phyloP scores from a whole-genome alignment of 2,113 vertebrate species.

The Nettapus auritus region DNA sequence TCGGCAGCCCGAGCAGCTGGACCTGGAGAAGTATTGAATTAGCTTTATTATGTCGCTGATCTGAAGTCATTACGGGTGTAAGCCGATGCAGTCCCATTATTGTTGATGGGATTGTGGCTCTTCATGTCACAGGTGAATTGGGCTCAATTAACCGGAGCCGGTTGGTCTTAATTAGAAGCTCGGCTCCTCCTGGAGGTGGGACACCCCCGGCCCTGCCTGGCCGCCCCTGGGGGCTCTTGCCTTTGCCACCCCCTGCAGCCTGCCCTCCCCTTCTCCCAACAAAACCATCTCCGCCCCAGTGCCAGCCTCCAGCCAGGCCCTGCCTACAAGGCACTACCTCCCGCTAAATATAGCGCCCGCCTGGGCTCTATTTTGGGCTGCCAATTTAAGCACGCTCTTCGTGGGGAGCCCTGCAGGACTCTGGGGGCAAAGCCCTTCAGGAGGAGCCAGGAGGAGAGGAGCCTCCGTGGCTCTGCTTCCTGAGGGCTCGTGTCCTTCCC shows the following conservation, averaged over 20 bases:
- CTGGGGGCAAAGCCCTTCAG: neutral
- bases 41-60: slow-evolving; percentile 45
- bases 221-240: rapidly evolving
- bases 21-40: slow-evolving; percentile 55
- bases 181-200: neutral
- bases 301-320: neutral
- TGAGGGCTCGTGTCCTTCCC: neutral
- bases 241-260: neutral
- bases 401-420: neutral
- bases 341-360: neutral
- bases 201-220: rapidly evolving
- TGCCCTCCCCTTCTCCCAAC: neutral
- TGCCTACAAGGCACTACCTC: neutral
- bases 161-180: slow-evolving; percentile 54
- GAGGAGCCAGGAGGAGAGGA: neutral
- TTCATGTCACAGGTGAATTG: slow-evolving; percentile 68
- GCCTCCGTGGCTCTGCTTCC: neutral
- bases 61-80: slow-evolving; percentile 65
- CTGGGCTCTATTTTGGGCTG: neutral
- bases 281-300: neutral
- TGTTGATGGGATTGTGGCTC: slow-evolving; percentile 68
- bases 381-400: neutral
- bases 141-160: slow-evolving; percentile 47
- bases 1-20: neutral
- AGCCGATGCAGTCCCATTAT: slow-evolving; percentile 69